A percentile compares a stretch with the other conserved stretches of the same genome.
phyloP scores from a whole-genome alignment of 64 coral and sea anemone species.

The Actinia equina region DNA sequence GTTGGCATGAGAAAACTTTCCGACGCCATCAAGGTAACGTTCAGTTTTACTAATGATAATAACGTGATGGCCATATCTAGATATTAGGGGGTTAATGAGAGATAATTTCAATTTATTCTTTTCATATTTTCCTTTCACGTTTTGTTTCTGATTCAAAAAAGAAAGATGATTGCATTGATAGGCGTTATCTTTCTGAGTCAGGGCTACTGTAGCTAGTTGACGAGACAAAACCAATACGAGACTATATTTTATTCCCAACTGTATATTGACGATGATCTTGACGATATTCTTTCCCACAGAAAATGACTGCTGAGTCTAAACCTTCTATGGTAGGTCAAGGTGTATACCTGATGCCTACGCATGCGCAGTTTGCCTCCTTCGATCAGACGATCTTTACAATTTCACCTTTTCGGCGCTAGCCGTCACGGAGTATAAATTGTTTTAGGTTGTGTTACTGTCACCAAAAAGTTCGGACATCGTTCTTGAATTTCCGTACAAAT shows the following conservation, averaged over 20 bases:
- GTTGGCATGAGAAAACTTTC: slow-evolving; percentile 90
- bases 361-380: background rate
- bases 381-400: background rate
- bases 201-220: background rate
- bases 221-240: background rate
- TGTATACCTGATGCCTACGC: slow-evolving; percentile 4
- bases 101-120: too few species aligned
- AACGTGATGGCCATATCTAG: too few species aligned
- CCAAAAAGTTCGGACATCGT: too few species aligned
- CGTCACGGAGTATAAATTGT: too few species aligned
- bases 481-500: too few species aligned
- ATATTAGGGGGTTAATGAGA: too few species aligned
- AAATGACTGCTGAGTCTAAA: slow-evolving; percentile 26
- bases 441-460: too few species aligned
- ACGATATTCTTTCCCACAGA: slow-evolving; percentile 42
- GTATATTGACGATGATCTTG: background rate
- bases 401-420: too few species aligned
- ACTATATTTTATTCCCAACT: background rate
- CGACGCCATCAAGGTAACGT: slow-evolving; percentile 61
- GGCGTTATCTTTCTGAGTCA: background rate
- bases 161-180: too few species aligned
- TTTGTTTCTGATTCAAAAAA: too few species aligned
- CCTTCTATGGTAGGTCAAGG: slow-evolving; percentile 30
- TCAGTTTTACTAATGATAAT: too few species aligned
- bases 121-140: too few species aligned